Base-by-base conservation (phyloP, 2,888 invertebrate species). In the Entomobrya multifasciata region DNA sequence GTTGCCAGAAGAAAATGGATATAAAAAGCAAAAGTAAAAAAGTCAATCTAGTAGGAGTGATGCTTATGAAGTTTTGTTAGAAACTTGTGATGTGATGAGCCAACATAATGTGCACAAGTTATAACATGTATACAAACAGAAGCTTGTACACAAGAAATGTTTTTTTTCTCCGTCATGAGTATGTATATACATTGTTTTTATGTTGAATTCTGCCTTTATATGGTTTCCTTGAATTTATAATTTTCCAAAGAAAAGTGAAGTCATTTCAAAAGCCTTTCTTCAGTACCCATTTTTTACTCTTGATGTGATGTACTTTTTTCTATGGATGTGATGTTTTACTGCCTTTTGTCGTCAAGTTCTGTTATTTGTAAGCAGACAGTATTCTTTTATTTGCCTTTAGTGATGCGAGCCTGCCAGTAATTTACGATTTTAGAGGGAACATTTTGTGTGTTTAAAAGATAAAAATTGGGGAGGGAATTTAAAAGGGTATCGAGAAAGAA, bases 381-480 rank as follows among this genome's bases (percentile, higher is more conserved):
- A 55, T 15, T 22, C 22, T 41, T 41, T 17, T 44, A 41, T 25
- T 41, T 25, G 60, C 60, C 27, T 70, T 15, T 70, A 44, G 70
- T 10, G 22, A 49, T 70, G 47, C 25, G 47, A 70, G 15, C 41
- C 67, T 22, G 49, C 49, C 47, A 49, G 47, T n/a, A 70, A 70
- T 70, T 70, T 70, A 49, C 47, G 49, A 70, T 70, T 70, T 67
- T 67, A n/a, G n/a, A n/a, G n/a, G 11, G n/a, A 49, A 27, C 11
- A 22, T 6, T 49, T 70, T 25, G 49, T 49, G 49, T 49, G 22
- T 70, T 27, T 47, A 15, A n/a, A 47, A 8, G 49, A 70, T 70
- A 76, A 76, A 74, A 76, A 55, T 74, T n/a, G 36, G 55, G 52
- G 30, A 30, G 20, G 76, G 55, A 74, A 41, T 62, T 62, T 44